phyloP scores from a whole-genome alignment of 2,113 vertebrate genomes.

The Lanius ludovicianus region DNA sequence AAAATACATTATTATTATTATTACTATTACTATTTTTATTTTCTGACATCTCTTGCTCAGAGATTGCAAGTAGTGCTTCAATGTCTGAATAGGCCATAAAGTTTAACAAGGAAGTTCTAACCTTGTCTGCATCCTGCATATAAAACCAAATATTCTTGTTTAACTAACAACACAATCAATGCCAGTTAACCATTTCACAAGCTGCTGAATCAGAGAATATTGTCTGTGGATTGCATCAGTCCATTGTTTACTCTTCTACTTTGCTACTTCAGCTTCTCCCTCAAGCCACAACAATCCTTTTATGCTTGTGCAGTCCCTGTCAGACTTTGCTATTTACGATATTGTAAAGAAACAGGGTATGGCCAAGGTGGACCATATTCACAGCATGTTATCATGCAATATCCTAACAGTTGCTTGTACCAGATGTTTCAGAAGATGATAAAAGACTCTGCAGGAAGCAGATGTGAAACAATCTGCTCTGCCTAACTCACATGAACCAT shows the following conservation, averaged over 20 bases:
- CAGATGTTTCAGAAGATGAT: slow-evolving; percentile 6
- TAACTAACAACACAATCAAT: background rate
- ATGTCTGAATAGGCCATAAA: background rate
- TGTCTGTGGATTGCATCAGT: background rate
- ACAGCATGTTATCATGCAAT: background rate
- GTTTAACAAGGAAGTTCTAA: slow-evolving; percentile 11
- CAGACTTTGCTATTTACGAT: background rate
- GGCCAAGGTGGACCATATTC: background rate
- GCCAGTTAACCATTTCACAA: slow-evolving; percentile 5
- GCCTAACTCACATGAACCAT: background rate
- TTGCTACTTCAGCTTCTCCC: background rate
- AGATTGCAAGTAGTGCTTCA: background rate
- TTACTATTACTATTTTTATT: background rate
- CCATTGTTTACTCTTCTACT: background rate
- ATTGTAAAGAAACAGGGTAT: background rate
- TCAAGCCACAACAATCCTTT: background rate
- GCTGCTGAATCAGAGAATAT: background rate
- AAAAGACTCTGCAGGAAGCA: slow-evolving; percentile 7
- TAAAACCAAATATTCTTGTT: background rate
- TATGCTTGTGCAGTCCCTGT: background rate
- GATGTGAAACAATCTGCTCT: slow-evolving; percentile 25
- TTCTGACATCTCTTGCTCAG: background rate
- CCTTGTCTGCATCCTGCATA: background rate
- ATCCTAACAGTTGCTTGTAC: background rate
- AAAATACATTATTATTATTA: background rate